phyloP scores from a whole-genome alignment of 2,888 invertebrate species.

The Scelioninae gen. 1 region DNA sequence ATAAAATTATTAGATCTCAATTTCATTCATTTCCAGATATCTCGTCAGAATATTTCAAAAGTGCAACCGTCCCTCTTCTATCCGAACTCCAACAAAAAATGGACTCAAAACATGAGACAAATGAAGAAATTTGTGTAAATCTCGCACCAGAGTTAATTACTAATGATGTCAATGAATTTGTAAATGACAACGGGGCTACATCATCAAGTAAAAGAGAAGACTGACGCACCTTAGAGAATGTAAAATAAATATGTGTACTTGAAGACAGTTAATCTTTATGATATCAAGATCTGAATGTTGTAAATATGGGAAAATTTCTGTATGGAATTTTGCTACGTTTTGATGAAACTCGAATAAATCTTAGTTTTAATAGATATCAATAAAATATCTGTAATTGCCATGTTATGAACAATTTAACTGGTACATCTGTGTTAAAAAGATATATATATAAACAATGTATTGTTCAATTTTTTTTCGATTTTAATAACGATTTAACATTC shows the following conservation, averaged over 20 bases:
- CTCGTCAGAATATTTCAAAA: slow-evolving; percentile 68
- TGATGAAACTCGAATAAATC: too few species aligned
- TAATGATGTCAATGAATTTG: slow-evolving; percentile 4
- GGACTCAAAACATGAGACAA: slow-evolving; percentile 5
- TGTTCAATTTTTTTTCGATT: too few species aligned
- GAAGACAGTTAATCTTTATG: background rate
- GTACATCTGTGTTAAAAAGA: too few species aligned
- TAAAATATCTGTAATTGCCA: too few species aligned
- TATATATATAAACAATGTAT: too few species aligned
- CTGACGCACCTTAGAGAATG: slow-evolving; percentile 41
- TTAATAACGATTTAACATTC: too few species aligned
- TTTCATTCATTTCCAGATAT: slow-evolving; percentile 13
- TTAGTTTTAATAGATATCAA: too few species aligned
- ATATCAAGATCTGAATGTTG: background rate
- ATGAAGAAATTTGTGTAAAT: slow-evolving; percentile 16
- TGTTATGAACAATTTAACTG: too few species aligned
- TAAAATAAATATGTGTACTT: slow-evolving; percentile 21
- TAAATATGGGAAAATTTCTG: too few species aligned
- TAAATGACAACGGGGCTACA: slow-evolving; percentile 22
- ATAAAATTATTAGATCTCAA: background rate
- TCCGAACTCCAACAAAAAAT: slow-evolving; percentile 41
- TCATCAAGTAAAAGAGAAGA: slow-evolving; percentile 45
- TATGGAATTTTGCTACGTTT: too few species aligned
- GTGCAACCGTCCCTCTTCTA: slow-evolving; percentile 68
- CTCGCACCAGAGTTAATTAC: slow-evolving; percentile 16